Conservation (phyloP, 1,140 invertebrate genomes). For the Chironomus tepperi region DNA sequence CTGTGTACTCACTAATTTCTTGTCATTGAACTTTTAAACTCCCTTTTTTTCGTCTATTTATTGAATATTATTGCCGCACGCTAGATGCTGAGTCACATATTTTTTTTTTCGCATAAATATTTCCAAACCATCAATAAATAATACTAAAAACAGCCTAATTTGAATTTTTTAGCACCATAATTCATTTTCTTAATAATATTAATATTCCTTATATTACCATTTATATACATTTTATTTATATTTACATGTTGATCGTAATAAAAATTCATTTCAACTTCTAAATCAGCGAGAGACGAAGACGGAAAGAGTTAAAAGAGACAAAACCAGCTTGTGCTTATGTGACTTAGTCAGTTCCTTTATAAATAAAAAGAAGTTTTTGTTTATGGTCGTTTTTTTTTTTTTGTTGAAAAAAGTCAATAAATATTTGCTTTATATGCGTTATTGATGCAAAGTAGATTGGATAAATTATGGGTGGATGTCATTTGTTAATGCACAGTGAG, state of each 20-base stretch:
- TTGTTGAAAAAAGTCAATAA: too few relatives aligned
- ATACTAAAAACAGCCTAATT: not conserved
- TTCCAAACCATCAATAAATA: not conserved
- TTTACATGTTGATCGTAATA: not conserved
- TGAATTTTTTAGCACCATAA: constrained; percentile 3
- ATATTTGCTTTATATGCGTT: too few relatives aligned
- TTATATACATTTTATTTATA: too few relatives aligned
- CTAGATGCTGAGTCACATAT: not conserved
- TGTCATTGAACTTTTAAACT: not conserved
- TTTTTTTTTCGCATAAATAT: not conserved
- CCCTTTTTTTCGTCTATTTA: not conserved
- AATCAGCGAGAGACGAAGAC: too few relatives aligned
- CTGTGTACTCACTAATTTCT: not conserved
- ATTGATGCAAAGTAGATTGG: too few relatives aligned
- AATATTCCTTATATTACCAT: not conserved
- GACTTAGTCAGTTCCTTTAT: too few relatives aligned
- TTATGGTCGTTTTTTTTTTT: too few relatives aligned
- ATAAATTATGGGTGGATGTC: too few relatives aligned
- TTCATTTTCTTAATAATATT: not conserved
- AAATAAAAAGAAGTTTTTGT: too few relatives aligned
- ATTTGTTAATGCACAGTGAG: too few relatives aligned
- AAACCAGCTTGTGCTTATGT: not conserved
- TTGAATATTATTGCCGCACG: not conserved
- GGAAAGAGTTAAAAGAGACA: not conserved
- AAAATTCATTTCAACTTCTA: not conserved